phyloP scores from a whole-genome alignment of 2,888 invertebrate species.

The Calameuta pallipes region DNA sequence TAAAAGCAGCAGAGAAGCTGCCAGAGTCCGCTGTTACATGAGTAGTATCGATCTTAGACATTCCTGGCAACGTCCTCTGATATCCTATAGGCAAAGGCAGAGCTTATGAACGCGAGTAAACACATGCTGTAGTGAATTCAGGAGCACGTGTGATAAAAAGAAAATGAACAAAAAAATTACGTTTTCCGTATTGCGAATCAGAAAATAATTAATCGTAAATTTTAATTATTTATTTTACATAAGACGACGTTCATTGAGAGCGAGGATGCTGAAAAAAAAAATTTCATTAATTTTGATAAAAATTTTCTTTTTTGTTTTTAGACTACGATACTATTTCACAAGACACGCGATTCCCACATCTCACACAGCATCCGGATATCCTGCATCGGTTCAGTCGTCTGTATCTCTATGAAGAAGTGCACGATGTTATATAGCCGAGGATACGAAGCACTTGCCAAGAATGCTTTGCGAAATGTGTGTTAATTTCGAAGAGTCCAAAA shows the following conservation, averaged over 20 bases:
- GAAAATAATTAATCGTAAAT: too few species aligned
- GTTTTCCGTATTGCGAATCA: too few species aligned
- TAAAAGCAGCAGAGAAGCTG: slow-evolving; percentile 9
- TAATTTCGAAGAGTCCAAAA: slow-evolving; percentile 18
- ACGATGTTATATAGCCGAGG: not conserved
- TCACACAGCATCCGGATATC: not conserved
- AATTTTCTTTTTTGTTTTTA: not conserved
- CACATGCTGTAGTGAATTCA: not conserved
- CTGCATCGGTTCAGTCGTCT: too few species aligned
- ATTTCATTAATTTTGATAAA: too few species aligned
- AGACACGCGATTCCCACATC: not conserved
- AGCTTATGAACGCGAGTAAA: not conserved
- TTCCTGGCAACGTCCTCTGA: slow-evolving; percentile 12
- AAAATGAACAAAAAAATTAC: too few species aligned
- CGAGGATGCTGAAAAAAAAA: too few species aligned
- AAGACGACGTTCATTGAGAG: too few species aligned
- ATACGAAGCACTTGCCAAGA: slow-evolving; percentile 16
- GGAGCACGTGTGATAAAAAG: too few species aligned
- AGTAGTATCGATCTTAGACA: slow-evolving; percentile 20
- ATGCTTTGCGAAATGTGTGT: slow-evolving; percentile 21
- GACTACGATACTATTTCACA: not conserved
- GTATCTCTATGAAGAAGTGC: not conserved
- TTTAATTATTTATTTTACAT: too few species aligned
- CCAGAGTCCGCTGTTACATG: slow-evolving; percentile 13
- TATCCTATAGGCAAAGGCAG: not conserved